Evolutionary conservation across 1,140 invertebrate species (phyloP).

Genomic region (Alviniconcha marisindica): DNA sequence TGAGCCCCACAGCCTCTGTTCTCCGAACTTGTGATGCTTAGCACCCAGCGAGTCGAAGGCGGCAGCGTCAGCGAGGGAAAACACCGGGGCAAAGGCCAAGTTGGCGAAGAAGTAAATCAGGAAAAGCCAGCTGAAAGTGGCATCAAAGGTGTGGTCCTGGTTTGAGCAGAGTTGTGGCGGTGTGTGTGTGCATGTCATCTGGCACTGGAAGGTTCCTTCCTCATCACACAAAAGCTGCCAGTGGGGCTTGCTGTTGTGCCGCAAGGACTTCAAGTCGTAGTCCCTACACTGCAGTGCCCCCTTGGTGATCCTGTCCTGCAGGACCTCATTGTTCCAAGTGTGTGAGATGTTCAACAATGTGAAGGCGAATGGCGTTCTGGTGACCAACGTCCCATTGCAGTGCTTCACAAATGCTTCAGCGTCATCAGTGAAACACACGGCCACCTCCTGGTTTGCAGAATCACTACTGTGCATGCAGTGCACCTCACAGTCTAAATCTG

Average conservation of each 20-base stretch:
- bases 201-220: conserved; percentile 55
- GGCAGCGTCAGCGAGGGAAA: conserved; percentile 49
- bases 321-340: conserved; percentile 46
- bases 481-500: conserved; percentile 27
- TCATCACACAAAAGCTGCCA: conserved; percentile 53
- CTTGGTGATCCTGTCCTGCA: conserved; percentile 28
- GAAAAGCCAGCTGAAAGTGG: conserved; percentile 43
- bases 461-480: background rate
- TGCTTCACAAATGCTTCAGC: conserved; percentile 20
- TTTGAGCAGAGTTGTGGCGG: conserved; percentile 24
- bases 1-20: conserved; percentile 52
- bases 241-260: conserved; percentile 43
- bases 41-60: conserved; percentile 44
- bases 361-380: conserved; percentile 27
- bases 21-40: conserved; percentile 39
- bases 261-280: conserved; percentile 62
- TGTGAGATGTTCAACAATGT: conserved; percentile 37
- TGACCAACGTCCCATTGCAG: conserved; percentile 42
- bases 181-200: conserved; percentile 48
- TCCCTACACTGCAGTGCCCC: conserved; percentile 48
- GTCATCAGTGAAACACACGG: conserved; percentile 26
- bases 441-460: background rate
- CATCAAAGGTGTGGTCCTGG: conserved; percentile 42
- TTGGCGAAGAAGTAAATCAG: conserved; percentile 48
- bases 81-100: conserved; percentile 45